Percentiles rank a stretch among this genome's conserved stretches.
Evolutionary conservation across 2,888 invertebrate species (phyloP).

Genomic region (Mactromeris polynyma): DNA sequence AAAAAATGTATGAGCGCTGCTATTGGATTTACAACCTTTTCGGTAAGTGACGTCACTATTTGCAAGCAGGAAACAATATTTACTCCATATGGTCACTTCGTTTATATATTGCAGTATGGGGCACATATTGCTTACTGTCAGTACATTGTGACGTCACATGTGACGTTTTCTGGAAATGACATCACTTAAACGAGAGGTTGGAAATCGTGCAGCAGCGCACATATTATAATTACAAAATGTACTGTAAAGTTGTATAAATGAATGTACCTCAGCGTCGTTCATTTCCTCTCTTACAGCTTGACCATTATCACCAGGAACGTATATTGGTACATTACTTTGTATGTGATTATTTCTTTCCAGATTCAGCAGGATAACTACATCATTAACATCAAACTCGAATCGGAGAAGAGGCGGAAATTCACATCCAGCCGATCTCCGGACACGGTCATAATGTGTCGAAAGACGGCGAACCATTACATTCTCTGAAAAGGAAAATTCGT

Average conservation of each 20-base stretch:
- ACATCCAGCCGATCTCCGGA: background rate
- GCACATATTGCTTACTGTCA: too few relatives aligned
- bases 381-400: slow-evolving; percentile 14
- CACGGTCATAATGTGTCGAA: background rate
- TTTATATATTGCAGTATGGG: too few relatives aligned
- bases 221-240: too few relatives aligned
- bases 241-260: background rate
- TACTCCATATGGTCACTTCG: too few relatives aligned
- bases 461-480: background rate
- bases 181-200: too few relatives aligned
- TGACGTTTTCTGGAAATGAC: too few relatives aligned
- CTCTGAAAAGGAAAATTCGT: background rate
- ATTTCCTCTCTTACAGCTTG: background rate
- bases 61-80: too few relatives aligned
- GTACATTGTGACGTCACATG: too few relatives aligned
- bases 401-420: background rate
- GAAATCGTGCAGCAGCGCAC: too few relatives aligned
- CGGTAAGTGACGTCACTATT: too few relatives aligned
- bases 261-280: background rate
- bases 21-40: too few relatives aligned
- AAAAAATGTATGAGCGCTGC: too few relatives aligned
- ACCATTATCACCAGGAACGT: background rate
- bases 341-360: slow-evolving; percentile 16
- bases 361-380: background rate
- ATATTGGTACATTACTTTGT: background rate